Base-by-base conservation (phyloP, 2,113 vertebrate genomes). In the Regulus satrapa region DNA sequence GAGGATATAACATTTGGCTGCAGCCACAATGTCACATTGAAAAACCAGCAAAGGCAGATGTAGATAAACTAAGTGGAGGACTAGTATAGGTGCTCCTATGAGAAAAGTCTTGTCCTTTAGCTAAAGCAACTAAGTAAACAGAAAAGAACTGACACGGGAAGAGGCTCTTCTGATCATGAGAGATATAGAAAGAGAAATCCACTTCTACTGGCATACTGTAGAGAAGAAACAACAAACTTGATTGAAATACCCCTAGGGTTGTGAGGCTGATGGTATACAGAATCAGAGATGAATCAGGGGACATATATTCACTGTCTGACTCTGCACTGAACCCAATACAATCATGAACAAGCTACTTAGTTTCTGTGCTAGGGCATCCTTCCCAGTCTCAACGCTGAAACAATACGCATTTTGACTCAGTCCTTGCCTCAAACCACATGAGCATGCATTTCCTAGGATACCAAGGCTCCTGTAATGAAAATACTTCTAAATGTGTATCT, bases 381-480 rank as follows among this genome's bases (percentile, higher is more conserved):
- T 80, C 71, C 51, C 46, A 59, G 23, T 23, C 24, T 36, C 28
- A 62, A 51, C 63, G 71, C 61, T 67, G 67, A 79, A 93, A 93
- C 25, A 88, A 61, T 32, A 52, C 5, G 28, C 21, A 19, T 58
- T 88, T 88, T 80, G 79, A 92, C 59, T 93, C 71, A 48, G n/a
- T 40, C 92, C 54, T 90, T 83, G 63, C 83, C 67, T 90, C 68
- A 49, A 94, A 71, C 72, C 48, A 77, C 64, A 67, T 31, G 11
- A 91, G 17, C 51, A 36, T 28, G 8, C 28, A 92, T 88, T 73
- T 86, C 67, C 82, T 88, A 77, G 67, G 83, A 68, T 77, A 96
- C 67, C 36, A 91, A 71, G 55, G 36, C 83, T 94, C 46, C 55
- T 48, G 29, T 43, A 83, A 95, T 40, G 79, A 88, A 96, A 93